Evolutionary conservation across 2,113 vertebrate genomes (phyloP), one percentile per base, ranked within the genome.

Genomic region (Ceyx melanurus): DNA sequence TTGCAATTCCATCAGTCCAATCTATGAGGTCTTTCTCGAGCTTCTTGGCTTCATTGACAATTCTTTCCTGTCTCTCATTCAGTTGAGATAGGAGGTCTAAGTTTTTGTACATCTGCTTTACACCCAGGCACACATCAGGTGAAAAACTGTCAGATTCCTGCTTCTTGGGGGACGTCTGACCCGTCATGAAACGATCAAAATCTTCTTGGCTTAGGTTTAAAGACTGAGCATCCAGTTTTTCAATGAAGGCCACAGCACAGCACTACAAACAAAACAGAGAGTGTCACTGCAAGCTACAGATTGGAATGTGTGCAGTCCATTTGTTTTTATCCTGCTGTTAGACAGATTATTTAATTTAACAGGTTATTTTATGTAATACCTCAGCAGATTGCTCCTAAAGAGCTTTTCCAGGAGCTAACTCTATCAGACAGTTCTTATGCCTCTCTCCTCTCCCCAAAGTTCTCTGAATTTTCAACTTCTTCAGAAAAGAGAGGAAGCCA

Each of bases 201-300:
- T 99, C 99, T 86, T 99, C 99, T 28, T 98, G 97, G 93, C 98
- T 99, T 66, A 99, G 97, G 66, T 99, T 99, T 82, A 99, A 97
- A 20, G 99, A 99, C 93, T 99, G 99, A 91, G 98, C 99, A 22
- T 99, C 99, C 96, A 99, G 86, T 90, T 99, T 99, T 89, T 99
- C 99, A 58, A 99, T 99, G 93, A 99, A 99, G 94, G 99, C 98
- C 88, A 98, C 98, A 1, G 99, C 99, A 61, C 99, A 99, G 96
- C 99, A 99, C 99, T 99, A 71, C 26, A 86, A 92, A 76, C 5
- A 62, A 40, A 92, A 74, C 50, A 93, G 42, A 95, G 57, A 84
- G 48, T 12, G 67, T 85, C 70, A 80, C 15, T 51, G 70, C 17
- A 26, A 29, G 67, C 18, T 66, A 45, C 56, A 61, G 3, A 12